Evolutionary conservation across 2,888 invertebrate genomes (phyloP), one percentile per base, ranked within the genome.

Genomic region (Monoplex corrugatus): DNA sequence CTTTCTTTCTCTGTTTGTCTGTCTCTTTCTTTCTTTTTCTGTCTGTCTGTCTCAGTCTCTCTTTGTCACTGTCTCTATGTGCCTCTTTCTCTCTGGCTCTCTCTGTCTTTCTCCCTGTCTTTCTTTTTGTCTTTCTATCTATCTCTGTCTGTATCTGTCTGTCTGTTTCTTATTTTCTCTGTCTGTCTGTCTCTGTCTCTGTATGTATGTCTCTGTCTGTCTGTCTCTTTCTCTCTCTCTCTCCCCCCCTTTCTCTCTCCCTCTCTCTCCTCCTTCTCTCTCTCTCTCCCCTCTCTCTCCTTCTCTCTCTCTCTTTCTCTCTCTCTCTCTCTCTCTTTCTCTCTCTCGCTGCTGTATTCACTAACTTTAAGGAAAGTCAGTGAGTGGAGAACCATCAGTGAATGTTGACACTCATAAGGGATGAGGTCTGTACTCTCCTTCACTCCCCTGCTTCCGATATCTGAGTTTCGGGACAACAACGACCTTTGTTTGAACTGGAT

Each of bases 251-350:
- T 28, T 63, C 16, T 63, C 63, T 63, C 16, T 23, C 63, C 23
- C 63, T 63, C 63, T 63, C 63, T 8, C 23, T 23, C 23, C 3
- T 63, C 63, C 28, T 3, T 63, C 63, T 63, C 16, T 68, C 68
- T 68, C 68, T 68, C 68, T 68, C n/a, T 68, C 68, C 68, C 32
- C 68, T 68, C 68, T 68, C 68, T 68, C 68, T 68, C 68, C 32
- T 32, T 68, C 68, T 68, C 68, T 68, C 68, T 68, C 68, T 68
- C 68, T 68, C 68, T 68, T 32, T 68, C 68, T 68, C 68, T 68
- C 68, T 68, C 68, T 68, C 68, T 68, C 68, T 68, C 68, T 68
- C 68, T 68, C 68, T 68, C 68, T n/a, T n/a, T 28, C 28, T n/a
- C 28, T 32, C 32, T 8, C 63, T 63, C 63, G 16, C 63, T 63